These are phyloP conservation scores for Ditylenchus dipsaci DNA, from an alignment of 1,140 invertebrate species.

Conservation along the genomic window DNA sequence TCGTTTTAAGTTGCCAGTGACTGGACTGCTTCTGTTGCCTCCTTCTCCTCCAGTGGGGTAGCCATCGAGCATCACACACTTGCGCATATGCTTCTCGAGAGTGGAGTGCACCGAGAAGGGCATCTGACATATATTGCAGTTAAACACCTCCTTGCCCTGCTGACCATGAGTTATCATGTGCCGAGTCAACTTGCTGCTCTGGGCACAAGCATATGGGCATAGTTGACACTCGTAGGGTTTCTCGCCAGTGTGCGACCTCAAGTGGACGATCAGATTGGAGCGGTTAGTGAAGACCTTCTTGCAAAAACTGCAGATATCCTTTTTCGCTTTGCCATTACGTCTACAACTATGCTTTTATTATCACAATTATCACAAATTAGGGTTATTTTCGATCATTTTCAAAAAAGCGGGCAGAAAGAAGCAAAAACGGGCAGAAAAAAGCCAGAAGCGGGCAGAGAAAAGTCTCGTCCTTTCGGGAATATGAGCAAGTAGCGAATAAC, in stretches of 20 bases:
- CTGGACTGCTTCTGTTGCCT: no score
- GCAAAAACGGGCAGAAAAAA: no score
- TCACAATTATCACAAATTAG: no score
- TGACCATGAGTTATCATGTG: constrained; percentile 99
- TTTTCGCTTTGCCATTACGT: constrained; percentile 49
- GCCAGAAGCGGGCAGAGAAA: no score
- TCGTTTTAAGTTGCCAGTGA: not conserved
- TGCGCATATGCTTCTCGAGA: constrained; percentile 98
- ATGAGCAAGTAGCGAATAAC: no score
- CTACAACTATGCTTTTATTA: no score
- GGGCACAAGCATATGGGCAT: constrained; percentile 97
- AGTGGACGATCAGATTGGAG: constrained; percentile 79
- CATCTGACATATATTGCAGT: constrained; percentile 98
- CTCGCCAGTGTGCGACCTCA: constrained; percentile 70
- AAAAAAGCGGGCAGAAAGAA: no score
- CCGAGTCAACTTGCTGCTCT: constrained; percentile 94
- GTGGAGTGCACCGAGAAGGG: constrained; percentile 98
- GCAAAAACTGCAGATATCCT: constrained; percentile 52
- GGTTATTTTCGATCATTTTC: no score
- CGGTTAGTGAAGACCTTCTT: constrained; percentile 57
- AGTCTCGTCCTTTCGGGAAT: no score
- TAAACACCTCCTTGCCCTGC: constrained; percentile 92
- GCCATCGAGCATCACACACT: constrained; percentile 84
- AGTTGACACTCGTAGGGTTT: constrained; percentile 71
- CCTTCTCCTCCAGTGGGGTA: no score